Evolutionary conservation across 1,140 invertebrate species (phyloP).

Genomic region (Thereuonema tuberculata): DNA sequence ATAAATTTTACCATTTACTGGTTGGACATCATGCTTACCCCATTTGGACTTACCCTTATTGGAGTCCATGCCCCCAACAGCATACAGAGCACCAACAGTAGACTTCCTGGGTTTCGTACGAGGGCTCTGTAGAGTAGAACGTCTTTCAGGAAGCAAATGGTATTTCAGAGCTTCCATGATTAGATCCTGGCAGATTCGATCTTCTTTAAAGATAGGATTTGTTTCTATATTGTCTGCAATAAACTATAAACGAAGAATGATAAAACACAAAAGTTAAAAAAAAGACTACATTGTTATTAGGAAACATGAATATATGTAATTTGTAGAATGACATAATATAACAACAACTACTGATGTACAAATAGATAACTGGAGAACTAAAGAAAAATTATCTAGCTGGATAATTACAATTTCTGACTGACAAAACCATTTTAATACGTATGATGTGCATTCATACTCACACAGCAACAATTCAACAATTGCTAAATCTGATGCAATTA

Average conservation of each 20-base stretch:
- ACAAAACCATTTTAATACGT: too few species aligned
- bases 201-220: constrained; percentile 45
- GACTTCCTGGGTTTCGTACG: constrained; percentile 77
- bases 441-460: too few species aligned
- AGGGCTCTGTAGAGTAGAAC: constrained; percentile 54
- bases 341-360: too few species aligned
- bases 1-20: too few species aligned
- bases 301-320: too few species aligned
- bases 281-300: neutral
- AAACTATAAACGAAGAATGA: constrained; percentile 42
- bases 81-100: constrained; percentile 70
- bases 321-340: too few species aligned
- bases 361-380: too few species aligned
- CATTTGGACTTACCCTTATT: constrained; percentile 60
- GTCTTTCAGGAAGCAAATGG: constrained; percentile 71
- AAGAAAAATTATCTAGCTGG: too few species aligned
- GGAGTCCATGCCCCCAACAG: constrained; percentile 81
- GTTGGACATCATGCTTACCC: too few species aligned
- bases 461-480: too few species aligned
- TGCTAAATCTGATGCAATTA: too few species aligned
- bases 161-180: constrained; percentile 89
- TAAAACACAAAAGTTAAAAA: neutral
- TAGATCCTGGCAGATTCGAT: constrained; percentile 60
- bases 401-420: too few species aligned
- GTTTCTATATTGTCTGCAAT: constrained; percentile 70